Percentiles rank a stretch among this genome's conserved stretches.
phyloP scores from a whole-genome alignment of 2,113 vertebrate genomes.

The Phylloscopus trochiloides region DNA sequence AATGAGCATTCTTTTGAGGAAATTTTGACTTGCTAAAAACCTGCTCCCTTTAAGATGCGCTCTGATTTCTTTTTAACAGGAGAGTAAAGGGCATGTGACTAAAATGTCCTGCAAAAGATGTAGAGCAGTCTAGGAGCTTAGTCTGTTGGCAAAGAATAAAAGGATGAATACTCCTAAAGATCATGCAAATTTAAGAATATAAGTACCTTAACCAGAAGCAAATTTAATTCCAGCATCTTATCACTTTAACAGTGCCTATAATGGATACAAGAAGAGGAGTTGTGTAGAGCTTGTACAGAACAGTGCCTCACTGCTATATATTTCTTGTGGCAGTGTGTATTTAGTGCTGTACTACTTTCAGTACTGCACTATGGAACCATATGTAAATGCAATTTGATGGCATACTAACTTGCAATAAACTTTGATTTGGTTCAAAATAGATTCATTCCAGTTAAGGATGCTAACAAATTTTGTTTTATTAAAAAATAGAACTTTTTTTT shows the following conservation, averaged over 20 bases:
- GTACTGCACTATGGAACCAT: neutral
- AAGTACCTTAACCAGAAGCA: neutral
- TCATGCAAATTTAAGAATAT: neutral
- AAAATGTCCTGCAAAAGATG: neutral
- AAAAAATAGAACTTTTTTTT: neutral
- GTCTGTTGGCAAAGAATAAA: neutral
- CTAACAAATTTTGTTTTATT: neutral
- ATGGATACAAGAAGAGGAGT: neutral
- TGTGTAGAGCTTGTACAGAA: neutral
- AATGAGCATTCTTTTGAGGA: neutral
- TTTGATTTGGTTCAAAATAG: neutral
- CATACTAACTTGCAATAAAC: neutral
- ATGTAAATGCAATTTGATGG: neutral
- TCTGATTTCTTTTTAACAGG: neutral
- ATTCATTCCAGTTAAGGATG: neutral
- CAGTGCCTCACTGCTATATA: neutral
- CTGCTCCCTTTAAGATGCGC: accelerated
- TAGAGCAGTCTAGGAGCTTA: neutral
- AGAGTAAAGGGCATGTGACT: neutral
- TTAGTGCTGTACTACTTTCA: neutral
- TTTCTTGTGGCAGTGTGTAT: neutral
- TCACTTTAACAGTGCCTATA: neutral
- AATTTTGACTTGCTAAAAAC: neutral
- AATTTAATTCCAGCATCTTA: neutral
- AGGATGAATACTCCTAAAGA: neutral